Evolutionary conservation across 2,888 invertebrate genomes (phyloP).

Genomic region (Nemotelus pantherinus): DNA sequence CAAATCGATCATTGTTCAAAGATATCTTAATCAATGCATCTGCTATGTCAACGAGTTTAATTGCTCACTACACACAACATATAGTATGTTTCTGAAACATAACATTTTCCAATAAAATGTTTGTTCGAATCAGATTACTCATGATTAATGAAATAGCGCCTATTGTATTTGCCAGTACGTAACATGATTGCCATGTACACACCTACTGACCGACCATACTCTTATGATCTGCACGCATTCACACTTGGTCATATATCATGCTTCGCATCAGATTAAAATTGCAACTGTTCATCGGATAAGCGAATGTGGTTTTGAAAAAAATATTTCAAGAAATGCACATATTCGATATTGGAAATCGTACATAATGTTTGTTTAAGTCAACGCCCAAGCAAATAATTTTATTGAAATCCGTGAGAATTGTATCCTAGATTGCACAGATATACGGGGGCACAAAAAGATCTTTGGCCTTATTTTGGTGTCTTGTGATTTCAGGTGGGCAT

Average conservation of each 20-base stretch:
- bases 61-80: too few relatives aligned
- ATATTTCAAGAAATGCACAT: not conserved
- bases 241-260: not conserved
- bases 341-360: not conserved
- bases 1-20: too few relatives aligned
- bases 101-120: too few relatives aligned
- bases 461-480: too few relatives aligned
- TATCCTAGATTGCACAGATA: constrained; percentile 6
- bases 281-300: constrained; percentile 1
- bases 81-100: too few relatives aligned
- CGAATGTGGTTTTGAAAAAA: not conserved
- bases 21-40: too few relatives aligned
- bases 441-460: not conserved
- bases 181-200: not conserved
- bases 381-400: constrained; percentile 12
- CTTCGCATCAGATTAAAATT: not conserved
- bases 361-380: not conserved
- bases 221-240: too few relatives aligned
- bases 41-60: too few relatives aligned
- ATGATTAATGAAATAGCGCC: not conserved
- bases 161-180: not conserved
- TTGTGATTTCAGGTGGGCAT: too few relatives aligned
- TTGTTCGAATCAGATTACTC: not conserved
- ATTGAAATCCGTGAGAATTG: constrained; percentile 34
- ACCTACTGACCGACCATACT: too few relatives aligned